Base-by-base conservation (phyloP, 2,113 vertebrate genomes). In the Sinocyclocheilus grahami region DNA sequence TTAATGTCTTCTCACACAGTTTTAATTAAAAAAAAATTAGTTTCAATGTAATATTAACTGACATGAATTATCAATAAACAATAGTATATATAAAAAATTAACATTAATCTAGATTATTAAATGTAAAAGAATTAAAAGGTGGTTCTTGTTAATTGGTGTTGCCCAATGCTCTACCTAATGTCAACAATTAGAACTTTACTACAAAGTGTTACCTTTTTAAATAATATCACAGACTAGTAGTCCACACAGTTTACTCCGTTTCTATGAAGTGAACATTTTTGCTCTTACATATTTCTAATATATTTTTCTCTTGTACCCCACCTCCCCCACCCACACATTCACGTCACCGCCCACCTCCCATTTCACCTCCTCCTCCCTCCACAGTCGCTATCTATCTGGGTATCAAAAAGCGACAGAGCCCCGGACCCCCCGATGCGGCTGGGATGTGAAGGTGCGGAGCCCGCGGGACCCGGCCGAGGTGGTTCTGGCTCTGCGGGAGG, bases 301-400 rank as follows among this genome's bases (percentile, higher is more conserved):
- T 92, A 94, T 93, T 86, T 94, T 27, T 27, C 91, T 93, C 60
- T 24, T 58, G 14, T 6, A 14, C 20, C 69, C 7, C 37, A 0
- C 58, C 72, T n/a, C n/a, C n/a, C n/a, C n/a, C n/a, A n/a, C n/a
- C n/a, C n/a, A n/a, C n/a, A n/a, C n/a, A n/a, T n/a, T n/a, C n/a
- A n/a, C n/a, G n/a, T n/a, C n/a, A n/a, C n/a, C n/a, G n/a, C n/a
- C n/a, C n/a, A n/a, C n/a, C n/a, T n/a, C n/a, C n/a, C n/a, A n/a
- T n/a, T n/a, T n/a, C n/a, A n/a, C n/a, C n/a, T 42, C 30, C 37
- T 46, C 33, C 48, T 62, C 1, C 8, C 8, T 87, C 1, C n/a
- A 80, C 95, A 97, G 97, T 97, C 94, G 97, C 97, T 95, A 97
- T 97, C 92, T 98, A 98, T 96, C 97, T 97, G 96, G 97, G 97